A percentile compares a stretch with the other conserved stretches of the same genome.
Evolutionary conservation across 2,797 vertebrate genomes (phyloP).

Genomic region (Phoxinus dragarum): DNA sequence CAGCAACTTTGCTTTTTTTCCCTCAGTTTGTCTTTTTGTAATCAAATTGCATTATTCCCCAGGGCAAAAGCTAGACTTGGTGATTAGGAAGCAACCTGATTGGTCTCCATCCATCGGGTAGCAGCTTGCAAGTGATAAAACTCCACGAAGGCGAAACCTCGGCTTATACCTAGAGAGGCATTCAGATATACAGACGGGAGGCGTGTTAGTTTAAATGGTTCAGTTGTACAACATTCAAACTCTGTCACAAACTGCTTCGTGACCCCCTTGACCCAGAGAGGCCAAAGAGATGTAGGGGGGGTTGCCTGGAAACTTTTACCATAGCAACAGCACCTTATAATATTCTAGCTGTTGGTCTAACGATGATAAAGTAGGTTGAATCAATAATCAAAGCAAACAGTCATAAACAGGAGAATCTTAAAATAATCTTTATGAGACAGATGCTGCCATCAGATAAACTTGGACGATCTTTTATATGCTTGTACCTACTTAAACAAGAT

Average conservation of each 20-base stretch:
- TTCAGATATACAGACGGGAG: constrained; percentile 99
- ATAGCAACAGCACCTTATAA: constrained; percentile 90
- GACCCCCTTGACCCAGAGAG: constrained; percentile 90
- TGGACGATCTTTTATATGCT: background rate
- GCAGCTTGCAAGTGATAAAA: constrained; percentile 99
- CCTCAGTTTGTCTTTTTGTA: constrained; percentile 68
- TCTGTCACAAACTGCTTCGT: constrained; percentile 99
- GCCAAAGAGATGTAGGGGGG: constrained; percentile 82
- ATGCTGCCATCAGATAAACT: background rate
- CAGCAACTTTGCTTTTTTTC: constrained; percentile 67
- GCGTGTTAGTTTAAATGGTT: constrained; percentile 99
- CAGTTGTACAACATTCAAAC: constrained; percentile 96
- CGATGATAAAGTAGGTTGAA: background rate
- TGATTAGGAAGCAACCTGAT: constrained; percentile 99
- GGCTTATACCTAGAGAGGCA: constrained; percentile 99
- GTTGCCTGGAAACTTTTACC: constrained; percentile 91
- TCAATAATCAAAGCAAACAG: constrained; percentile 36
- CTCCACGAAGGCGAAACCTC: constrained; percentile 99
- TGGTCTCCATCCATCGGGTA: constrained; percentile 99
- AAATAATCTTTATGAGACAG: constrained; percentile 4
- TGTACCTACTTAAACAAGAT: background rate
- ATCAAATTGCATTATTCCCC: constrained; percentile 77
- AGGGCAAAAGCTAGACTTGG: constrained; percentile 98
- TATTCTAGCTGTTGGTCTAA: constrained; percentile 1
- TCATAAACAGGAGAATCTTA: constrained; percentile 22